Base-by-base conservation (phyloP, 2,888 invertebrate species). In the Coenonympha arcania region DNA sequence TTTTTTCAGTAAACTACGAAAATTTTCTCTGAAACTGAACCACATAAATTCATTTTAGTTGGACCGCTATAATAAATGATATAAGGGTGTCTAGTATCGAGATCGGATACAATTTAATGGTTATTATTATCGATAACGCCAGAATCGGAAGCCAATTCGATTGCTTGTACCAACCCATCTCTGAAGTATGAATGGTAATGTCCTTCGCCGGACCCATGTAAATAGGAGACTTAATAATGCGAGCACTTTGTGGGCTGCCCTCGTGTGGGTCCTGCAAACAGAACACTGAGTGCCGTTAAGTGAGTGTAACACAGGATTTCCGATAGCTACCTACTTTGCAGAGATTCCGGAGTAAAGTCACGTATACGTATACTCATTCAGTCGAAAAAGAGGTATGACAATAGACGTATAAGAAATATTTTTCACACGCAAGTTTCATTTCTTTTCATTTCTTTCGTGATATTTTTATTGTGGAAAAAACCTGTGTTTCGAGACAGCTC, bases 181-280 rank as follows among this genome's bases (percentile, higher is more conserved):
- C 19, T 18, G 4, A 9, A 18, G n/a, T 28, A 18, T 41, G 30
- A 11, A 41, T 30, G 3, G 19, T 30, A 41, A 41, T 41, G 8
- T 24, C 6, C 11, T 30, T 28, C 11, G 1, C 24, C 26, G 11
- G 19, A 28, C 30, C 30, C 19, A 1, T 13, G 30, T 41, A 41
- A 41, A 41, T 30, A 41, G 28, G 19, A 41, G 28, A 28, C 24
- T 28, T 30, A 18, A n/a, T n/a, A 30, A 41, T 28, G 28, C 30
- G 19, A 19, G 19, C 41, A 19, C 41, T 41, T 41, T 41, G 8
- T 30, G 8, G 28, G n/a, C 28, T 28, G 28, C 30, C 28, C 28
- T 28, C 28, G 18, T 30, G 11, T 30, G 18, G 28, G 30, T 13
- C 30, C 19, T 18, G 30, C 30, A 18, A 41, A 41, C 30, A 39